phyloP scores from a whole-genome alignment of 2,113 vertebrate species.

The Rhinogobius similis region DNA sequence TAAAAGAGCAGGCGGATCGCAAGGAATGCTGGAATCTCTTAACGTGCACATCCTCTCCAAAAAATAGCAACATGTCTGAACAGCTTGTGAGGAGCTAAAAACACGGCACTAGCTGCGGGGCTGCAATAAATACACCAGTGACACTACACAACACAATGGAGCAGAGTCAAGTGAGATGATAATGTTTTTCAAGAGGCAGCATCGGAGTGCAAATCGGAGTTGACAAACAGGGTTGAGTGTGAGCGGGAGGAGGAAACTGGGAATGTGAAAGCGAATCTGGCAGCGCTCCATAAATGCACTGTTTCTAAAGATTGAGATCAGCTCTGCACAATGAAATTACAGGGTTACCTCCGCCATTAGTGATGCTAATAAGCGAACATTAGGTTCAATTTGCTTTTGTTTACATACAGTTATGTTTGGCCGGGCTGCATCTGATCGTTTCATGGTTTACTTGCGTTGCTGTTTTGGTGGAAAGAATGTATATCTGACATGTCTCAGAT shows the following conservation, averaged over 20 bases:
- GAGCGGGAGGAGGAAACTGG: conserved; percentile 3
- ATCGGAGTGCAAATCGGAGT: conserved; percentile 36
- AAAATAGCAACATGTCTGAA: conserved; percentile 75
- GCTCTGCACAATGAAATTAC: conserved; percentile 46
- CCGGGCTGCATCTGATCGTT: neutral
- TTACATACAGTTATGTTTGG: conserved; percentile 3
- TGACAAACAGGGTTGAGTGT: conserved; percentile 41
- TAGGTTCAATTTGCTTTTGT: conserved; percentile 36
- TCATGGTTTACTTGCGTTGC: neutral
- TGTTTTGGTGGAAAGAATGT: neutral
- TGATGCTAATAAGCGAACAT: conserved; percentile 19
- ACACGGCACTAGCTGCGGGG: conserved; percentile 59
- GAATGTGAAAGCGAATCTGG: conserved; percentile 33
- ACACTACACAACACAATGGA: conserved; percentile 49
- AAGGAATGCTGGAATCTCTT: conserved; percentile 73
- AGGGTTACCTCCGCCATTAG: conserved; percentile 38
- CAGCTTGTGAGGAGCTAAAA: conserved; percentile 62
- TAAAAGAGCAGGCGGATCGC: conserved; percentile 57
- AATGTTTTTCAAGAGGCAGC: conserved; percentile 54
- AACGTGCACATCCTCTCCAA: conserved; percentile 62
- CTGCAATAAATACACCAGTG: conserved; percentile 58
- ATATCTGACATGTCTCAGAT: neutral
- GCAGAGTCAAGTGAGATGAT: conserved; percentile 53
- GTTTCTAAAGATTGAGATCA: conserved; percentile 55
- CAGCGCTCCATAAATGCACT: conserved; percentile 30